A percentile compares a stretch with the other conserved stretches of the same genome.
These are phyloP conservation scores for human (Homo sapiens) DNA, from an alignment of 2,113 vertebrate species.

Conservation along the genomic window DNA sequence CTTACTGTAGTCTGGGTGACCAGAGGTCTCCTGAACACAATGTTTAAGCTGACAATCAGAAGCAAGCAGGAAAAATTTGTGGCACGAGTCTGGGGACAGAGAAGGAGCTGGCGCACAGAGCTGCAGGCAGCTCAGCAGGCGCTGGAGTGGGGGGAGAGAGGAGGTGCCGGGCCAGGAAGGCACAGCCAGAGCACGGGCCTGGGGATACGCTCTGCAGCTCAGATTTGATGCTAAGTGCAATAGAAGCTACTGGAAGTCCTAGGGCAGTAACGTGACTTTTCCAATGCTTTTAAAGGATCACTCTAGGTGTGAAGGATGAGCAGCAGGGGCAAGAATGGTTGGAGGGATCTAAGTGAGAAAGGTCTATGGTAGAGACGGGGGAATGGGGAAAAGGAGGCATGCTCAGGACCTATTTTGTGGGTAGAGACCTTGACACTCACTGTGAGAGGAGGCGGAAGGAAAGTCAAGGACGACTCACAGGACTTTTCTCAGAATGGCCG, in stretches of 20 bases:
- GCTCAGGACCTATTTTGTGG: neutral
- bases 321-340: neutral
- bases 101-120: neutral
- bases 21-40: neutral
- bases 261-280: neutral
- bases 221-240: neutral
- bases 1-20: neutral
- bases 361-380: neutral
- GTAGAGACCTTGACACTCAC: neutral
- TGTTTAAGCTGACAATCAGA: neutral
- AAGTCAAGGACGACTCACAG: neutral
- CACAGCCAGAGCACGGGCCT: neutral
- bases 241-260: neutral
- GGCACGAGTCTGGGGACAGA: neutral
- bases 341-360: neutral
- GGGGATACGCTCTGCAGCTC: fast-evolving
- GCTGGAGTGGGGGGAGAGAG: fast-evolving
- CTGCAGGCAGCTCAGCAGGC: neutral
- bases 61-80: neutral
- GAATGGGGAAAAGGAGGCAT: neutral
- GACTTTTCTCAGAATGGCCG: neutral
- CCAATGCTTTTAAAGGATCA: neutral
- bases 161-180: neutral
- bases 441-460: neutral
- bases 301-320: neutral